Conservation (phyloP, 37 sponge, comb jelly and placozoan genomes). For the Spongia lamella region DNA sequence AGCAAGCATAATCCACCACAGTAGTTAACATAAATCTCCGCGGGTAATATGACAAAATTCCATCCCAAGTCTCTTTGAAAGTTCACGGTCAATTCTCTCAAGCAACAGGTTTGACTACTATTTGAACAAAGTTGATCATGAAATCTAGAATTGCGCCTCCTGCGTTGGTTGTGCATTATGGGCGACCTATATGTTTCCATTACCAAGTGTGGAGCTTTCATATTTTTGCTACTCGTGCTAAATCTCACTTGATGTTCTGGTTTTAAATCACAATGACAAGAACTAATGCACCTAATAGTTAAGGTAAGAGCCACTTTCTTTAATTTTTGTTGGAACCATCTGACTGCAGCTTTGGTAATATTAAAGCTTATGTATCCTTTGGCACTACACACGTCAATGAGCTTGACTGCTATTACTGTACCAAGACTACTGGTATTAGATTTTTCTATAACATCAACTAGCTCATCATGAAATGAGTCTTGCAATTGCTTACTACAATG, state of each 20-base stretch:
- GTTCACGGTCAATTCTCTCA: conserved; percentile 40
- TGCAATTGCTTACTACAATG: no score
- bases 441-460: no score
- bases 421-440: no score
- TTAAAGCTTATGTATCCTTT: no score
- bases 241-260: background rate
- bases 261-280: background rate
- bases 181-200: background rate
- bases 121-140: conserved; percentile 40
- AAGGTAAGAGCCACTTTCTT: background rate
- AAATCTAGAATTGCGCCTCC: background rate
- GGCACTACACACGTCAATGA: no score
- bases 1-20: conserved; percentile 62
- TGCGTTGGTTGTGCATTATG: background rate
- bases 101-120: conserved; percentile 48
- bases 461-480: no score
- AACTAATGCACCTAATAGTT: background rate
- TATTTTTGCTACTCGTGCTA: background rate
- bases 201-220: background rate
- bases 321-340: no score
- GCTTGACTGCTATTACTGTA: no score
- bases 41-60: conserved; percentile 29
- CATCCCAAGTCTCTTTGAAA: conserved; percentile 44
- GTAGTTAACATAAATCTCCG: conserved; percentile 31
- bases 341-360: no score